phyloP scores from a whole-genome alignment of 1,140 invertebrate genomes.

The Polypedilum pembai region DNA sequence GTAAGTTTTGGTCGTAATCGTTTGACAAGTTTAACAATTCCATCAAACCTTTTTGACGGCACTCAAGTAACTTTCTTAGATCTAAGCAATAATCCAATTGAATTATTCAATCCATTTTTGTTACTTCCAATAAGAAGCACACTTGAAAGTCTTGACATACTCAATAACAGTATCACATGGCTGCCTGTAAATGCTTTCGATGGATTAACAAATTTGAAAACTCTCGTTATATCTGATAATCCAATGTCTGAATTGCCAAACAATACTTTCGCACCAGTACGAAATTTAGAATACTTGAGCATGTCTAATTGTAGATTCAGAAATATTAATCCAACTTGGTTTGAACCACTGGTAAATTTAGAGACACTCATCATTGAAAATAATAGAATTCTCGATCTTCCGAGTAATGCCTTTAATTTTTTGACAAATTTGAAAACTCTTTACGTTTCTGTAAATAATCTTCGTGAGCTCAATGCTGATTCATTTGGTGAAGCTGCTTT shows the following conservation, averaged over 20 bases:
- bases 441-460: background rate
- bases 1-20: background rate
- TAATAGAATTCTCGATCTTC: background rate
- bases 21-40: background rate
- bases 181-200: background rate
- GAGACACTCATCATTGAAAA: background rate
- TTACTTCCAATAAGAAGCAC: background rate
- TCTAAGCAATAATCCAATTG: background rate
- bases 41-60: background rate
- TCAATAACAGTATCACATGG: background rate
- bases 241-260: background rate
- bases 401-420: background rate
- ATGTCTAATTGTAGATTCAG: background rate
- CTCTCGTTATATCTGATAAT: background rate
- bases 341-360: background rate
- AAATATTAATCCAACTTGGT: background rate
- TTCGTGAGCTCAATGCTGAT: background rate
- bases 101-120: background rate
- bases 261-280: background rate
- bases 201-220: background rate
- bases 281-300: background rate
- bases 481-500: background rate
- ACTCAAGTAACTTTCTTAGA: background rate
- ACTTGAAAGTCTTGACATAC: background rate
- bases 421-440: background rate